Conservation (phyloP, 30 jellyfish, hydroid and myxozoan genomes). For the Cassiopea andromeda region DNA sequence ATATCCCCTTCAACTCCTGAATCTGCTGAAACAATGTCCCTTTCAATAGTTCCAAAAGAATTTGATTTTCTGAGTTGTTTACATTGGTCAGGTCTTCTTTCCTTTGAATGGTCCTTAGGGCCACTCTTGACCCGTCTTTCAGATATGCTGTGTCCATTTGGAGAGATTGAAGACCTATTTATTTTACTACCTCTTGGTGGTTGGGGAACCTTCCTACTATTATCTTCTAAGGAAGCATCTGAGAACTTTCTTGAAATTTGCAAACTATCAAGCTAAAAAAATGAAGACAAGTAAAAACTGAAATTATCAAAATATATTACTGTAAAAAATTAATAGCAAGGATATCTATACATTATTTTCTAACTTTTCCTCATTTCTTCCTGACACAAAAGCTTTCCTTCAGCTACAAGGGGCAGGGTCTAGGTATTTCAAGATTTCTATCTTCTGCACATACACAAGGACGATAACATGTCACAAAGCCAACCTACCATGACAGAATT, state of each 20-base stretch:
- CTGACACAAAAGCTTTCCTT: too few relatives aligned
- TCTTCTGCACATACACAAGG: too few relatives aligned
- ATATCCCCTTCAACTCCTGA: slow-evolving; percentile 44
- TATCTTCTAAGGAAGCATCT: slow-evolving; percentile 1
- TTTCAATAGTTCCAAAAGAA: slow-evolving; percentile 49
- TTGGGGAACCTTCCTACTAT: slow-evolving; percentile 18
- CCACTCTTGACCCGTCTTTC: slow-evolving; percentile 92
- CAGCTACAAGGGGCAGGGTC: too few relatives aligned
- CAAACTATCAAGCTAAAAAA: neutral
- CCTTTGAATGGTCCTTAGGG: slow-evolving; percentile 82
- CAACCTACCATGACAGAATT: neutral
- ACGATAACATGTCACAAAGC: too few relatives aligned
- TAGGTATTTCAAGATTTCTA: too few relatives aligned
- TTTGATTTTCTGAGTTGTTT: slow-evolving; percentile 39
- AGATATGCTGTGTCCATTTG: neutral
- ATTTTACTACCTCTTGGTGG: slow-evolving; percentile 64
- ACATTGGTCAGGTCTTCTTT: neutral
- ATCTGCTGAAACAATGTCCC: slow-evolving; percentile 43
- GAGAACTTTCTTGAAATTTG: neutral
- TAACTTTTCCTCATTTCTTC: too few relatives aligned
- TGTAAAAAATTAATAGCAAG: neutral
- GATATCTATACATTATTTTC: neutral
- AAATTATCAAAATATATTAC: neutral
- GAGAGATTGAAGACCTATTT: slow-evolving; percentile 11
- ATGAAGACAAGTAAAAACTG: neutral